phyloP scores from a whole-genome alignment of 2,113 vertebrate genomes.

The Phylloscopus trochiloides region DNA sequence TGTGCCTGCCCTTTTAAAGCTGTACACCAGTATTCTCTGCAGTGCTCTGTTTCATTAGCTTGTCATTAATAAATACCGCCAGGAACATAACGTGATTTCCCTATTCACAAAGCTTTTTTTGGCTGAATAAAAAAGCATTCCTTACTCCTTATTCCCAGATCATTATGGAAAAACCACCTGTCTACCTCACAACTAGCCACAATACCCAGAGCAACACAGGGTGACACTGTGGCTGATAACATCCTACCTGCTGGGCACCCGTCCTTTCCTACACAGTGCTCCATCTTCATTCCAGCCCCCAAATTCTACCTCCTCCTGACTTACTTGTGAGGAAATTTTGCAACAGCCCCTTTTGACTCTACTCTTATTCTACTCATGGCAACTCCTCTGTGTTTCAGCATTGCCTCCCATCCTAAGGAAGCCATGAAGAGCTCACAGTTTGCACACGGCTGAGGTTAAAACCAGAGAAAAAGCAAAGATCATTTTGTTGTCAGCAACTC shows the following conservation, averaged over 20 bases:
- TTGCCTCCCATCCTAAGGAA: not conserved
- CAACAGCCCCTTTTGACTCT: not conserved
- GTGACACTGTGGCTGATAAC: not conserved
- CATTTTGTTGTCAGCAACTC: not conserved
- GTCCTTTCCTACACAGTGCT: not conserved
- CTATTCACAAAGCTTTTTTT: not conserved
- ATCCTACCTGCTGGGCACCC: not conserved
- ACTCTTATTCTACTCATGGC: not conserved
- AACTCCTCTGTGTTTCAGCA: not conserved
- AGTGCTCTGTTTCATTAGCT: not conserved
- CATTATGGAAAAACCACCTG: not conserved
- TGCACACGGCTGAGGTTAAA: not conserved
- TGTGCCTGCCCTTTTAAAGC: not conserved
- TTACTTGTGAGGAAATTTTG: not conserved
- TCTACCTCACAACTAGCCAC: not conserved
- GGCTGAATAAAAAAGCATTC: not conserved
- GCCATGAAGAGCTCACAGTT: not conserved
- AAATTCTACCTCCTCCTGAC: not conserved
- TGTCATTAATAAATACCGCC: not conserved
- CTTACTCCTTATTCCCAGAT: not conserved
- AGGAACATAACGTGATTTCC: not conserved
- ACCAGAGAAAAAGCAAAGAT: not conserved
- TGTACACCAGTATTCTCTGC: not conserved
- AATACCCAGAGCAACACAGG: fast-evolving
- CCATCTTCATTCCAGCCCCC: not conserved